Evolutionary conservation across 35 echinoderm and acorn worm genomes (phyloP).

Genomic region (Chiridota heheva): DNA sequence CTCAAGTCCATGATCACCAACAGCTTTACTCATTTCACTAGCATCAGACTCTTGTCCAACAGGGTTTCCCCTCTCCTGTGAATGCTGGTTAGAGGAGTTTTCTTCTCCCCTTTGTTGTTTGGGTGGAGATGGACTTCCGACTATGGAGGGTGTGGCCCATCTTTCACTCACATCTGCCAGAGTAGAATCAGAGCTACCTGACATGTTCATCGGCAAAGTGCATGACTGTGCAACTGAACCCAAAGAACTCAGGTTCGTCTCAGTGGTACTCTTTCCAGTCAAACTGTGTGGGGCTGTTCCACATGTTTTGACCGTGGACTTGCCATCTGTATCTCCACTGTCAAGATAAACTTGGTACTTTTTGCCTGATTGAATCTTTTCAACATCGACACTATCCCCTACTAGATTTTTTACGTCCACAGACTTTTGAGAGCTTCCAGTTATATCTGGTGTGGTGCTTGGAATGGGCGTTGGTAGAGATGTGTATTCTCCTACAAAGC

Average conservation of each 20-base stretch:
- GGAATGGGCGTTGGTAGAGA: conserved; percentile 68
- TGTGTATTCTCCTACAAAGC: conserved; percentile 81
- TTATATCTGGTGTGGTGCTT: conserved; percentile 22
- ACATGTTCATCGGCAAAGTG: conserved; percentile 76
- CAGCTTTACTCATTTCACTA: neutral
- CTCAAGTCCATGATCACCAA: neutral
- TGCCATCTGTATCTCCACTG: neutral
- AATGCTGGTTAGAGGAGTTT: conserved; percentile 4
- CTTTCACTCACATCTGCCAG: conserved; percentile 77
- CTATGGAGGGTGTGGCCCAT: conserved; percentile 42
- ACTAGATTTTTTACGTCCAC: neutral
- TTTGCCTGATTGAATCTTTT: neutral
- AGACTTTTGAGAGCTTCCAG: neutral
- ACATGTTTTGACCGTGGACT: neutral
- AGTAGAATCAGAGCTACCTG: conserved; percentile 69
- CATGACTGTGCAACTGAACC: conserved; percentile 73
- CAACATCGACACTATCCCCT: neutral
- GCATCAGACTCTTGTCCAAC: conserved; percentile 74
- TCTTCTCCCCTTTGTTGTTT: no score
- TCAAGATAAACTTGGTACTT: neutral
- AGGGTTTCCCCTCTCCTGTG: conserved; percentile 58
- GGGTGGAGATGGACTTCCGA: no score
- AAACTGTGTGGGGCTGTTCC: neutral
- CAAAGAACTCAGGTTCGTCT: conserved; percentile 20
- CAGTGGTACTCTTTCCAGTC: conserved; percentile 13